Conservation (phyloP, 2,888 invertebrate genomes). For the Chrysotoxum bicinctum region DNA sequence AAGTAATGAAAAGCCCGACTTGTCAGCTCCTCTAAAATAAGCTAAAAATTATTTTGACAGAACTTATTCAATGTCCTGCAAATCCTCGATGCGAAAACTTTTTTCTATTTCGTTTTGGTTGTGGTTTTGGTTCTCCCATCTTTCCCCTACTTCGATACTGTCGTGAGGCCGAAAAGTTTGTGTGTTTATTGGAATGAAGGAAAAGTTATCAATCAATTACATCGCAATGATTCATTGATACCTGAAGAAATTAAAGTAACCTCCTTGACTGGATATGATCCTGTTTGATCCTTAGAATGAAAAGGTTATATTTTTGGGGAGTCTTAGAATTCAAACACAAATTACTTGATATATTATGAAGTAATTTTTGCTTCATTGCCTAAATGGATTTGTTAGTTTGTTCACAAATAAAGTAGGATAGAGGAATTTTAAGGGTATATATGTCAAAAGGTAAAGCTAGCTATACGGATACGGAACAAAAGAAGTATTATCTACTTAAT, state of each 20-base stretch:
- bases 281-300: not conserved
- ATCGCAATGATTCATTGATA: constrained; percentile 2
- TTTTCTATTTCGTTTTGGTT: too few relatives aligned
- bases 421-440: not conserved
- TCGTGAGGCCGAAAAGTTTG: too few relatives aligned
- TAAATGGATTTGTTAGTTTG: not conserved
- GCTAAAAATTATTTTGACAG: too few relatives aligned
- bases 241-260: constrained; percentile 13
- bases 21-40: too few relatives aligned
- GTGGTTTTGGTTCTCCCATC: too few relatives aligned
- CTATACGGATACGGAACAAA: not conserved
- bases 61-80: too few relatives aligned
- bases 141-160: too few relatives aligned
- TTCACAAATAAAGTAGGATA: not conserved
- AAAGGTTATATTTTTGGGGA: not conserved
- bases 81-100: too few relatives aligned
- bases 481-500: not conserved
- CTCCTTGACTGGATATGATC: not conserved
- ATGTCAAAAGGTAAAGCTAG: not conserved
- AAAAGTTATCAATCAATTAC: constrained; percentile 50
- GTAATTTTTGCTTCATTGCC: not conserved
- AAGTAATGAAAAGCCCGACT: too few relatives aligned
- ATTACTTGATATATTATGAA: not conserved
- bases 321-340: not conserved
- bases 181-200: not conserved